phyloP scores from a whole-genome alignment of 1,140 invertebrate genomes.

The Nephotettix cincticeps region DNA sequence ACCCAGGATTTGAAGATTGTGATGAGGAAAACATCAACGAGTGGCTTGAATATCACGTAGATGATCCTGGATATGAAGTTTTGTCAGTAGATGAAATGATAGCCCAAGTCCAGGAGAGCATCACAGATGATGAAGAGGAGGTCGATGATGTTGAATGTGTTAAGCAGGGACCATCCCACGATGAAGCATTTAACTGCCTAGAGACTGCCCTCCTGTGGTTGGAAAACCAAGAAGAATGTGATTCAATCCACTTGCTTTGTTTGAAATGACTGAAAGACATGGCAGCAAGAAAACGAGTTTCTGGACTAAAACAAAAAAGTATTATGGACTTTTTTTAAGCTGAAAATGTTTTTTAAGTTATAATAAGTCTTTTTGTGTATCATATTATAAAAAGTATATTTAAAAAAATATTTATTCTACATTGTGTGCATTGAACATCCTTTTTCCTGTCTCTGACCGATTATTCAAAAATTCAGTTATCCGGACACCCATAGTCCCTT shows the following conservation, averaged over 20 bases:
- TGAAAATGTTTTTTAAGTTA: too few species aligned
- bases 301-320: too few species aligned
- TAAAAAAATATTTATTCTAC: too few species aligned
- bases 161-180: background rate
- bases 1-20: constrained; percentile 29
- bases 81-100: constrained; percentile 8
- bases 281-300: background rate
- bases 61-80: constrained; percentile 26
- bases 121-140: background rate
- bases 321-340: too few species aligned
- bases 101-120: background rate
- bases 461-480: too few species aligned
- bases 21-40: constrained; percentile 24
- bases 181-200: constrained; percentile 16
- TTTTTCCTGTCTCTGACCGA: too few species aligned
- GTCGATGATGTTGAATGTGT: background rate
- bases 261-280: constrained; percentile 10
- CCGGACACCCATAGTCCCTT: too few species aligned
- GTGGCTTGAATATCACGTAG: constrained; percentile 20
- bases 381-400: too few species aligned
- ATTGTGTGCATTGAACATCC: too few species aligned
- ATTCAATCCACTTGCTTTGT: constrained; percentile 18
- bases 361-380: too few species aligned
- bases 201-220: background rate
- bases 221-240: constrained; percentile 14